Evolutionary conservation across 2,113 vertebrate genomes (phyloP).

Genomic region (Gnathonemus longibarbis): DNA sequence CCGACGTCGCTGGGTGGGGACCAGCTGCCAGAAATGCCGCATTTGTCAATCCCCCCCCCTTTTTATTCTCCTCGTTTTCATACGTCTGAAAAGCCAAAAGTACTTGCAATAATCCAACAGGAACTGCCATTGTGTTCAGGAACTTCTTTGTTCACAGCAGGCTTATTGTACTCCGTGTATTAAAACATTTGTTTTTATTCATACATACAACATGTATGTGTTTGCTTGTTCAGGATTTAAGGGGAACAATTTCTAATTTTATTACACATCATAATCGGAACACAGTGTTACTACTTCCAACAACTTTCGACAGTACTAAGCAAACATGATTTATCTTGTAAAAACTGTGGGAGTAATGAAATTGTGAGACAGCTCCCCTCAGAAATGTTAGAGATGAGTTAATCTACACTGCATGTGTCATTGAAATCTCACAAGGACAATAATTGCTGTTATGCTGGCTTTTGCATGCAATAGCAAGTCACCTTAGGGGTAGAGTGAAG

Average conservation of each 20-base stretch:
- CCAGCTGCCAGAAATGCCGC: neutral
- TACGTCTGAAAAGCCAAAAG: neutral
- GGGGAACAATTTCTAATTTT: neutral
- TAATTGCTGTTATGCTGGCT: neutral
- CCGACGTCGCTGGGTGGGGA: neutral
- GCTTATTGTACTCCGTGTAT: neutral
- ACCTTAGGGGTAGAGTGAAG: neutral
- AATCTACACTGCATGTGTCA: neutral
- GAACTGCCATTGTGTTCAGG: neutral
- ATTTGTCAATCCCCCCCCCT: neutral
- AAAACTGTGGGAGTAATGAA: neutral
- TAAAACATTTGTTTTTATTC: neutral
- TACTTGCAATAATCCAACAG: neutral
- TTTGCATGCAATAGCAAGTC: neutral
- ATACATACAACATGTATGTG: neutral
- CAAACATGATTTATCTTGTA: neutral
- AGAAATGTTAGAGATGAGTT: neutral
- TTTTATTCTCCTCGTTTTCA: neutral
- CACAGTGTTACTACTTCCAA: neutral
- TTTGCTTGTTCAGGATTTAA: neutral
- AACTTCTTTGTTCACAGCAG: neutral
- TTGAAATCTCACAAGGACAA: neutral
- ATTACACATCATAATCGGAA: neutral
- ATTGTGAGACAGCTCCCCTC: neutral
- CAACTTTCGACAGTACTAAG: neutral